Evolutionary conservation across 2,113 vertebrate genomes (phyloP).

Genomic region (Todiramphus saurophagus): DNA sequence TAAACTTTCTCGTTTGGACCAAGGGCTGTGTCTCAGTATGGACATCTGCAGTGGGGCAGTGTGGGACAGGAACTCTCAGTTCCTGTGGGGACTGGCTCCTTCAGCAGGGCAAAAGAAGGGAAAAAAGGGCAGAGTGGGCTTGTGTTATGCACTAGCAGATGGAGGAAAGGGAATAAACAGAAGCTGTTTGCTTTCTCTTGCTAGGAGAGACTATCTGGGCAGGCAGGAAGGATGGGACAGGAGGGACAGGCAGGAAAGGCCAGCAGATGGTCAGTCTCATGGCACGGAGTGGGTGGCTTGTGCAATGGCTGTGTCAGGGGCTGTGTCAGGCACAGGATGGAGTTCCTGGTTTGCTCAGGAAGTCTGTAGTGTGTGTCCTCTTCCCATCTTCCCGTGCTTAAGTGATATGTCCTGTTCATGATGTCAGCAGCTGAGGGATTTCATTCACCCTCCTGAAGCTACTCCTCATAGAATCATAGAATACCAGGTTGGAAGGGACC

Average conservation of each 20-base stretch:
- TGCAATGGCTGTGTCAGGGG: not conserved
- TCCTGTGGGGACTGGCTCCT: not conserved
- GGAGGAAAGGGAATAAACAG: constrained; percentile 30
- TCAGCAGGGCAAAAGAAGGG: not conserved
- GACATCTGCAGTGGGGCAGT: not conserved
- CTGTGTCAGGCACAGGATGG: not conserved
- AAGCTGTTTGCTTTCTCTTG: not conserved
- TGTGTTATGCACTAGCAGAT: not conserved
- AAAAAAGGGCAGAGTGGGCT: not conserved
- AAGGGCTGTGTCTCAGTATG: not conserved
- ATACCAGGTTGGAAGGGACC: not conserved
- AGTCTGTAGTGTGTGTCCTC: not conserved
- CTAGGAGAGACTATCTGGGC: not conserved
- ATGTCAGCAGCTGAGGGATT: not conserved
- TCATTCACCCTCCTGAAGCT: not conserved
- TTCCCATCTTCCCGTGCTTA: not conserved
- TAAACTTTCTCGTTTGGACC: not conserved
- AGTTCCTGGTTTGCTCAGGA: not conserved
- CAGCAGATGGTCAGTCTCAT: not conserved
- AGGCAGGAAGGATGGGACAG: not conserved
- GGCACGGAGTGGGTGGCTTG: not conserved
- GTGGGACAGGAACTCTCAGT: not conserved
- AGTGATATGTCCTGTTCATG: not conserved
- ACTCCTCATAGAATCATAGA: not conserved
- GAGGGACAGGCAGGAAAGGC: not conserved